Base-by-base conservation (phyloP, 2,888 invertebrate species). In the Drosophila recens region DNA sequence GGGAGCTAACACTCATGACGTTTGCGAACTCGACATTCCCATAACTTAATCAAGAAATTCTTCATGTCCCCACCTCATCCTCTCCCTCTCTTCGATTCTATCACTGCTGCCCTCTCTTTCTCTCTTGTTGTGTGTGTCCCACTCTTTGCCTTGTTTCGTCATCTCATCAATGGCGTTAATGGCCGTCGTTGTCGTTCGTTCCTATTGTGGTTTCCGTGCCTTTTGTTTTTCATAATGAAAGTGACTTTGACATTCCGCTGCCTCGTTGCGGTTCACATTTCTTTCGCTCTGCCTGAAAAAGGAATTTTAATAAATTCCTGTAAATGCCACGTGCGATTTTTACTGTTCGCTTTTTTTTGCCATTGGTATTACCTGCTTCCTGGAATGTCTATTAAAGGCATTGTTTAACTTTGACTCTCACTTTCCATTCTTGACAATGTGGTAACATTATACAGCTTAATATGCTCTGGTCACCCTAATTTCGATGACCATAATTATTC, bases 11-110 rank as follows among this genome's bases (percentile, higher is more conserved):
- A 65, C 67, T 79, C 72, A 70, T 68, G 67, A 63, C 63, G 57
- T 65, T 64, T 76, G 36, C 49, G 53, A 56, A 69, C 57, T 59
- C 63, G 45, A 70, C 84, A 84, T 84, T 89, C 82, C 74, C 67
- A 87, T 79, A 79, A 87, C 89, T 85, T 85, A 85, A 85, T 85
- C 87, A 89, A 87, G 84, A 85, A 89, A 85, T 89, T 89, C 89
- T 72, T 81, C 67, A 64, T 62, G 62, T 20, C 40, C 11, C 17
- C 54, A 62, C 43, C 61, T 11, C 15, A 23, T 20, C 42, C 38
- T 10, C 40, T 11, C 36, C 11, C 54, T 8, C 40, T 10, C 46
- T 23, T 36, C 52, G 49, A 27, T 38, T 46, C 43, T 38, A 20
- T 13, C 17, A n/a, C 17, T 8, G 23, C 23, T 1, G 6, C 3